Percentiles rank a stretch among this genome's conserved stretches.
phyloP scores from a whole-genome alignment of 2,888 invertebrate genomes.

The Dugesia japonica region DNA sequence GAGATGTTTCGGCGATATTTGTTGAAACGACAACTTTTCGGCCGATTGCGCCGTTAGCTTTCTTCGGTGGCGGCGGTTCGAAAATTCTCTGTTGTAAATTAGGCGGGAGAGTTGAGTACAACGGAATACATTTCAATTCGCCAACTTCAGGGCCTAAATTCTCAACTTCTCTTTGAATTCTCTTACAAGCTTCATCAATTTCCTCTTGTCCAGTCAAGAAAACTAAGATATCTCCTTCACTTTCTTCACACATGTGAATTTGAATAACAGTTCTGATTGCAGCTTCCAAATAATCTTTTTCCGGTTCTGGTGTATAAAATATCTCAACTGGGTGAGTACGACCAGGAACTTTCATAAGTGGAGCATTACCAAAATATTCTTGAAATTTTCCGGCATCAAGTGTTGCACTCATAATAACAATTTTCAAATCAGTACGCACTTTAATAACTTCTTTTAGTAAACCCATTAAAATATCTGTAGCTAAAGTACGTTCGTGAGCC shows the following conservation, averaged over 20 bases:
- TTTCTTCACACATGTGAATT: slow-evolving; percentile 66
- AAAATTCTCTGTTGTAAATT: slow-evolving; percentile 90
- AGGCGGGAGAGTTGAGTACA: slow-evolving; percentile 93
- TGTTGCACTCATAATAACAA: slow-evolving; percentile 97
- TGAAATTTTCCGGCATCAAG: slow-evolving; percentile 95
- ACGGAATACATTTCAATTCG: slow-evolving; percentile 86
- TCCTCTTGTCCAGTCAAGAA: slow-evolving; percentile 74
- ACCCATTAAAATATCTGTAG: slow-evolving; percentile 97
- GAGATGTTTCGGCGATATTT: slow-evolving; percentile 93
- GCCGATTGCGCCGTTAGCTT: slow-evolving; percentile 72
- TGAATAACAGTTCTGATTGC: slow-evolving; percentile 90
- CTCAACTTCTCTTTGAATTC: slow-evolving; percentile 84
- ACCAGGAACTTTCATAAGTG: slow-evolving; percentile 92
- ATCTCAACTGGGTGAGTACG: slow-evolving; percentile 87
- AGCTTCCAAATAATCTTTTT: slow-evolving; percentile 88
- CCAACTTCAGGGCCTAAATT: slow-evolving; percentile 89
- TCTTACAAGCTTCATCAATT: slow-evolving; percentile 94
- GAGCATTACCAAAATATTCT: slow-evolving; percentile 88
- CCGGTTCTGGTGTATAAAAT: slow-evolving; percentile 96
- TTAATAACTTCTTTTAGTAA: slow-evolving; percentile 83
- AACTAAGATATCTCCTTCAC: slow-evolving; percentile 70
- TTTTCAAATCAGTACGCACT: slow-evolving; percentile 74
- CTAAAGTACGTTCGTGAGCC: slow-evolving; percentile 91
- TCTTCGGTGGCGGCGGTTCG: slow-evolving; percentile 79
- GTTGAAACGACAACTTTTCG: slow-evolving; percentile 83